Evolutionary conservation across 1,140 invertebrate genomes (phyloP).

Genomic region (Frieseomelitta varia): DNA sequence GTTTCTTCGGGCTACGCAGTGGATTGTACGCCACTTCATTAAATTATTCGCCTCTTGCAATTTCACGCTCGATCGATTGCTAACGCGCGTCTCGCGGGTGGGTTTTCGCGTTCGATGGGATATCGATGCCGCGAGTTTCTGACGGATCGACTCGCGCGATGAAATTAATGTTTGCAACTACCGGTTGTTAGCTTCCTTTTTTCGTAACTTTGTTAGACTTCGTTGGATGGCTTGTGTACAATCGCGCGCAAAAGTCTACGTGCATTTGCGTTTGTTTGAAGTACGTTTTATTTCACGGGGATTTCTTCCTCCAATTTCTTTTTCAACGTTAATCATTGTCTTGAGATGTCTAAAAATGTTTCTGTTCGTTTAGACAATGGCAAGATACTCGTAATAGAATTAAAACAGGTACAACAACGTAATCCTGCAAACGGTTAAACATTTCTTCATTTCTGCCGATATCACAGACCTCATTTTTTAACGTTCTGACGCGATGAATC

Average conservation of each 20-base stretch:
- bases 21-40: conserved; percentile 1
- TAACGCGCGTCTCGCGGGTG: background rate
- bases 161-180: background rate
- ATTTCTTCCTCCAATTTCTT: no score
- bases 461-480: background rate
- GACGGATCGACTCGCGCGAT: background rate
- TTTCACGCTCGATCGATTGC: conserved; percentile 31
- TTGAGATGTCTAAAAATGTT: no score
- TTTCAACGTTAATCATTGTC: no score
- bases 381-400: no score
- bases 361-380: no score
- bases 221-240: background rate
- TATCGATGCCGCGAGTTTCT: background rate
- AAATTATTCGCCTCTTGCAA: conserved; percentile 18
- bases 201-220: background rate
- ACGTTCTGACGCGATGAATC: no score
- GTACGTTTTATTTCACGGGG: no score
- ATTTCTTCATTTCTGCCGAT: background rate
- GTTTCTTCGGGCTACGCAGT: background rate
- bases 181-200: background rate
- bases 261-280: no score
- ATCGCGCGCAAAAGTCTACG: no score
- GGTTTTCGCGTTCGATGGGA: background rate
- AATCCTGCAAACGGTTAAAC: background rate
- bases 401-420: background rate